A percentile compares a stretch with the other conserved stretches of the same genome.
These are phyloP conservation scores for Mus spicilegus DNA, from an alignment of 2,113 vertebrate genomes.

Conservation along the genomic window DNA sequence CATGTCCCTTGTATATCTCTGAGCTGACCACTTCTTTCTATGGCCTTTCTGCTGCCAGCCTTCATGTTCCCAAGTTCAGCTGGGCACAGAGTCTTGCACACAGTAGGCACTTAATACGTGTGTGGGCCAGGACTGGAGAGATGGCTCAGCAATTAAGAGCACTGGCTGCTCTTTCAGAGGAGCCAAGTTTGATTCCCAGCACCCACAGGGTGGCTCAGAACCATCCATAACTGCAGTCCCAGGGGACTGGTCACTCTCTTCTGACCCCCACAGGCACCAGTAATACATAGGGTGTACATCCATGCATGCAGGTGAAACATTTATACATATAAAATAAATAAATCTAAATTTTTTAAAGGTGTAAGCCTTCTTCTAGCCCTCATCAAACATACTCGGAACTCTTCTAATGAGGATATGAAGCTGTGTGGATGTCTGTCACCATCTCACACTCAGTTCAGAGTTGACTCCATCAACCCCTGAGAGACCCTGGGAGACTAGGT, in stretches of 20 bases:
- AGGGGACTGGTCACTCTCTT: background rate
- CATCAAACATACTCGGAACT: background rate
- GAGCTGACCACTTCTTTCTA: background rate
- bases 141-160: background rate
- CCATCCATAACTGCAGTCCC: background rate
- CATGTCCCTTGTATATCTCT: background rate
- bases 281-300: background rate
- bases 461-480: background rate
- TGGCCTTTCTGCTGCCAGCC: fast-evolving
- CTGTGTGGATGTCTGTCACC: fast-evolving
- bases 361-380: fast-evolving
- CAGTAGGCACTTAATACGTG: background rate
- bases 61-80: background rate
- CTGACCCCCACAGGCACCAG: background rate
- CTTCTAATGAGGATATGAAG: fast-evolving
- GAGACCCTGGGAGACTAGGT: background rate
- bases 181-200: background rate
- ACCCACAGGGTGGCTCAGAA: background rate
- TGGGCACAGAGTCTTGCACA: background rate
- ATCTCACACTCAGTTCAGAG: fast-evolving
- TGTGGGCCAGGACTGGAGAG: background rate
- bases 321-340: background rate
- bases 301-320: background rate
- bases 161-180: background rate
- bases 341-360: background rate